Evolutionary conservation across 2,113 vertebrate species (phyloP).

Genomic region (Tiliqua scincoides): DNA sequence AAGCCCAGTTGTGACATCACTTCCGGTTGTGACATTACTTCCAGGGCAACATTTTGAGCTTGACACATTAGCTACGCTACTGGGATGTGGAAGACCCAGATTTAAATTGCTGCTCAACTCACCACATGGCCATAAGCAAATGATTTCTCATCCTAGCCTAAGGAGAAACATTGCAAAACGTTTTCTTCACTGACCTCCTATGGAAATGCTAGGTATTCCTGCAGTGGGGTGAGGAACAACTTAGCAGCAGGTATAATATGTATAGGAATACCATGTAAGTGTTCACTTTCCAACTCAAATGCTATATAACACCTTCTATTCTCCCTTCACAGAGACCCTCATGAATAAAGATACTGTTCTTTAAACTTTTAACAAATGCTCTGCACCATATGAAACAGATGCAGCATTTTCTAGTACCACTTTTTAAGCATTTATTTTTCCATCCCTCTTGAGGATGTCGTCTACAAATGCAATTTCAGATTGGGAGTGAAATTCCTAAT

Average conservation of each 20-base stretch:
- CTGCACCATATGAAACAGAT: not conserved
- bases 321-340: not conserved
- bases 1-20: no score
- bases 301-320: not conserved
- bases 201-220: not conserved
- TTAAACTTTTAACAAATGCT: not conserved
- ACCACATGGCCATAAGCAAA: not conserved
- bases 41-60: no score
- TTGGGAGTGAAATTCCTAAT: slow-evolving; percentile 5
- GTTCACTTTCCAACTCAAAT: not conserved
- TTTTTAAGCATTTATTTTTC: slow-evolving; percentile 12
- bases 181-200: not conserved
- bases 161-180: not conserved
- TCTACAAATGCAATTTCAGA: not conserved
- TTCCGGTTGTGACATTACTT: no score
- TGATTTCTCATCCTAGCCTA: not conserved
- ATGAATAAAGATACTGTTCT: not conserved
- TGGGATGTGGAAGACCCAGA: not conserved
- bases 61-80: no score
- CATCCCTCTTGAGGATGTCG: not conserved
- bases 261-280: not conserved
- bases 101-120: not conserved
- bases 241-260: not conserved
- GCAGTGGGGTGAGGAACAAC: not conserved
- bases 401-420: not conserved